Conservation (phyloP, 2,113 vertebrate species). For the Hypomesus transpacificus region DNA sequence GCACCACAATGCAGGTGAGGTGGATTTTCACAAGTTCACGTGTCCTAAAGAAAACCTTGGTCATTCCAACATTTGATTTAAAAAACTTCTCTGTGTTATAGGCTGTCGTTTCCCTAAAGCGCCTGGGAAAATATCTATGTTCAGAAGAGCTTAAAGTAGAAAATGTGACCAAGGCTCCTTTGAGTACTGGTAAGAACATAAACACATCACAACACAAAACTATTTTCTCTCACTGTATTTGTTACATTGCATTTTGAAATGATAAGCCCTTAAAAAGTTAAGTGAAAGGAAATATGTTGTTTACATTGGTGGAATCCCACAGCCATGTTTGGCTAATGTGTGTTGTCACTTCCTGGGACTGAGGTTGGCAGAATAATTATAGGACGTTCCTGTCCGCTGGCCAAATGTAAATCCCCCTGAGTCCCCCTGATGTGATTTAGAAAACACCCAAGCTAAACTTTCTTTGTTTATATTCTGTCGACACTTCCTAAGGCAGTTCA, state of each 20-base stretch:
- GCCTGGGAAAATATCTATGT: slow-evolving; percentile 85
- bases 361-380: slow-evolving; percentile 61
- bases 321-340: slow-evolving; percentile 58
- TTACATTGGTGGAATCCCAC: slow-evolving; percentile 63
- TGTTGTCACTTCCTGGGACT: slow-evolving; percentile 63
- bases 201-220: not conserved
- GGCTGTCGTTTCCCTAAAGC: slow-evolving; percentile 87
- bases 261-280: slow-evolving; percentile 37
- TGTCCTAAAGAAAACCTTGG: not conserved
- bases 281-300: slow-evolving; percentile 48
- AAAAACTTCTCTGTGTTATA: slow-evolving; percentile 66
- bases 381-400: slow-evolving; percentile 60
- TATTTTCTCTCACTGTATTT: too few relatives aligned
- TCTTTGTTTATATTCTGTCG: slow-evolving; percentile 59
- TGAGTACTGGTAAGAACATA: slow-evolving; percentile 49
- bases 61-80: too few relatives aligned
- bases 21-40: not conserved
- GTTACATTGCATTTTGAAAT: too few relatives aligned
- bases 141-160: slow-evolving; percentile 76
- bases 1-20: slow-evolving; percentile 80
- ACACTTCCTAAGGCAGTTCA: slow-evolving; percentile 54
- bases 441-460: slow-evolving; percentile 46
- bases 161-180: slow-evolving; percentile 44
- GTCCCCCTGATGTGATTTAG: slow-evolving; percentile 65
- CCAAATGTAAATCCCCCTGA: slow-evolving; percentile 58